phyloP scores from a whole-genome alignment of 2,888 invertebrate genomes.

The Cryptocheilus praepositus region DNA sequence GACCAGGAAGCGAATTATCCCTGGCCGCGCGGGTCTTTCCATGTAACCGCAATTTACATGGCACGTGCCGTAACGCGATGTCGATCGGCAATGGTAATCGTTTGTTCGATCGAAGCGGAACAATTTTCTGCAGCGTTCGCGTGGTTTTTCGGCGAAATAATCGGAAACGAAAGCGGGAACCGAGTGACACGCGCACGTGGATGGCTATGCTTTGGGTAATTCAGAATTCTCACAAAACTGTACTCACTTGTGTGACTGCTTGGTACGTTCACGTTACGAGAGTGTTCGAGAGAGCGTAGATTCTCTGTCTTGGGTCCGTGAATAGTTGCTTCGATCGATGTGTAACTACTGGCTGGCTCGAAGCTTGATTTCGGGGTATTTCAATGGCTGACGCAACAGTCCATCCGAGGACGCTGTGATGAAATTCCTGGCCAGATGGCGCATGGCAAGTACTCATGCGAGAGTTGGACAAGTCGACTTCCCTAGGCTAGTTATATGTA shows the following conservation, averaged over 20 bases:
- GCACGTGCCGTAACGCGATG: slow-evolving; percentile 28
- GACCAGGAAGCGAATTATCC: too few relatives aligned
- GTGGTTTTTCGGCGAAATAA: neutral
- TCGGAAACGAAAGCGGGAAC: neutral
- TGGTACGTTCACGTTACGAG: slow-evolving; percentile 38
- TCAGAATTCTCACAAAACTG: slow-evolving; percentile 11
- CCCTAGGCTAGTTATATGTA: too few relatives aligned
- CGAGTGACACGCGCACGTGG: neutral
- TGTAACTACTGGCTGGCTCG: slow-evolving; percentile 37
- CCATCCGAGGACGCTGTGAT: slow-evolving; percentile 13
- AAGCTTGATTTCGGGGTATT: slow-evolving; percentile 43
- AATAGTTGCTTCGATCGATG: slow-evolving; percentile 60
- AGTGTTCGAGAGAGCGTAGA: slow-evolving; percentile 41
- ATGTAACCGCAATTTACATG: slow-evolving; percentile 12
- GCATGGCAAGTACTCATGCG: neutral
- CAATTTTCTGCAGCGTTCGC: slow-evolving; percentile 6
- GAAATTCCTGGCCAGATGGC: slow-evolving; percentile 37
- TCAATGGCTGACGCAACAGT: slow-evolving; percentile 60
- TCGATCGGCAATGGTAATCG: neutral
- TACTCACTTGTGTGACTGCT: slow-evolving; percentile 48
- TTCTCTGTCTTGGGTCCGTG: slow-evolving; percentile 54
- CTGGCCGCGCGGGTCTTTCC: slow-evolving; percentile 6
- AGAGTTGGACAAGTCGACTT: too few relatives aligned
- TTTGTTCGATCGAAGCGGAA: neutral
- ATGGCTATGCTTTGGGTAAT: slow-evolving; percentile 2